Evolutionary conservation across 2,888 invertebrate species (phyloP).

Genomic region (Koerneria pararmatus): DNA sequence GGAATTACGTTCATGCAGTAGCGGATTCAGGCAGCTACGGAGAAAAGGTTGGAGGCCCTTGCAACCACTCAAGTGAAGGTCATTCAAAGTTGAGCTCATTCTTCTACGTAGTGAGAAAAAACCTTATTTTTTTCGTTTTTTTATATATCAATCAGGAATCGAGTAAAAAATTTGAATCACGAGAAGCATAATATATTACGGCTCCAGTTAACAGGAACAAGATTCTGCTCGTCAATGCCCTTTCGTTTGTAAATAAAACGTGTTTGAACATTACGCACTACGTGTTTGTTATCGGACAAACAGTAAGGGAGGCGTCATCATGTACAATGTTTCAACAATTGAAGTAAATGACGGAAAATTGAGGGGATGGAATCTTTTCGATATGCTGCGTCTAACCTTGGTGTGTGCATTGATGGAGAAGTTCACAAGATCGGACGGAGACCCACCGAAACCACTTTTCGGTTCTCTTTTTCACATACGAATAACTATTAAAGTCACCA

Average conservation of each 20-base stretch:
- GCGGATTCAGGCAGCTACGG: constrained; percentile 77
- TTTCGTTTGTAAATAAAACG: too few relatives aligned
- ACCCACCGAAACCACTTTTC: too few relatives aligned
- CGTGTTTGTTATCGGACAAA: too few relatives aligned
- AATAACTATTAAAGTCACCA: too few relatives aligned
- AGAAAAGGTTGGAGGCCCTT: constrained; percentile 62
- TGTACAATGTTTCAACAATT: not conserved
- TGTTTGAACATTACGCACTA: too few relatives aligned
- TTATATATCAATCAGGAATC: not conserved
- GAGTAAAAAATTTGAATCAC: too few relatives aligned
- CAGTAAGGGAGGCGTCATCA: too few relatives aligned
- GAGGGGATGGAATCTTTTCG: constrained; percentile 54
- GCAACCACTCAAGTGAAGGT: not conserved
- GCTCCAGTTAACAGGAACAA: too few relatives aligned
- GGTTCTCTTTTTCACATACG: too few relatives aligned
- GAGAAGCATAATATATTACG: too few relatives aligned
- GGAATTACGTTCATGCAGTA: constrained; percentile 75
- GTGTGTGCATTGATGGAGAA: constrained; percentile 67
- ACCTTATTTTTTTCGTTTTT: not conserved
- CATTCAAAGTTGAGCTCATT: constrained; percentile 36
- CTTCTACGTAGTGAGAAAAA: constrained; percentile 31
- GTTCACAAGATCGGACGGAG: constrained; percentile 55
- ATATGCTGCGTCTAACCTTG: constrained; percentile 34
- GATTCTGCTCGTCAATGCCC: too few relatives aligned
- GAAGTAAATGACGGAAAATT: constrained; percentile 32